Conservation (phyloP, 1,140 invertebrate genomes). For the Cheumatopsyche charites region DNA sequence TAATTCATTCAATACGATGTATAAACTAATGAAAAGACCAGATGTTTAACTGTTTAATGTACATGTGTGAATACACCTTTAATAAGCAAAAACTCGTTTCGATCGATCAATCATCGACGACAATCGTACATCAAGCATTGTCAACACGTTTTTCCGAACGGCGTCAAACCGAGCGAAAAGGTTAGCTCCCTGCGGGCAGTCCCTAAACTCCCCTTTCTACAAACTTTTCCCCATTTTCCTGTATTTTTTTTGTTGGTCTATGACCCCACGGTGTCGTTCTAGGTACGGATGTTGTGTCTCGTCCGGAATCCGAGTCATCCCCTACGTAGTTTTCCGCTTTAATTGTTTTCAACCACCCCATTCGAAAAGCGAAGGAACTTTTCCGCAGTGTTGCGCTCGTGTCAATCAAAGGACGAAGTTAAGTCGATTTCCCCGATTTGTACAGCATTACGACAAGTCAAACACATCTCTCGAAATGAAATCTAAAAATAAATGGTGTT, state of each 20-base stretch:
- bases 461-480: too few species aligned
- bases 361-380: background rate
- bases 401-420: conserved; percentile 21
- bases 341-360: conserved; percentile 33
- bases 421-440: too few species aligned
- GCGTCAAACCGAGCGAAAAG: conserved; percentile 11
- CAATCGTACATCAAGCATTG: conserved; percentile 28
- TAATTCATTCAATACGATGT: too few species aligned
- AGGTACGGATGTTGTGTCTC: conserved; percentile 15
- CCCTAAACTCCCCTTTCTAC: background rate
- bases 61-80: too few species aligned
- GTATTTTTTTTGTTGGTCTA: background rate
- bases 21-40: too few species aligned
- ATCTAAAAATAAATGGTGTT: too few species aligned
- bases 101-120: conserved; percentile 12
- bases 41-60: too few species aligned
- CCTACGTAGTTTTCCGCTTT: conserved; percentile 21
- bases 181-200: background rate
- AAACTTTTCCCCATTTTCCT: background rate
- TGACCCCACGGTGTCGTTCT: background rate
- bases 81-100: too few species aligned
- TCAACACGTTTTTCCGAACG: conserved; percentile 20
- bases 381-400: conserved; percentile 4
- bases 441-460: too few species aligned
- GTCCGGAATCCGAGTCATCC: conserved; percentile 7